Evolutionary conservation across 2,113 vertebrate genomes (phyloP).

Genomic region (Alethe castanea): DNA sequence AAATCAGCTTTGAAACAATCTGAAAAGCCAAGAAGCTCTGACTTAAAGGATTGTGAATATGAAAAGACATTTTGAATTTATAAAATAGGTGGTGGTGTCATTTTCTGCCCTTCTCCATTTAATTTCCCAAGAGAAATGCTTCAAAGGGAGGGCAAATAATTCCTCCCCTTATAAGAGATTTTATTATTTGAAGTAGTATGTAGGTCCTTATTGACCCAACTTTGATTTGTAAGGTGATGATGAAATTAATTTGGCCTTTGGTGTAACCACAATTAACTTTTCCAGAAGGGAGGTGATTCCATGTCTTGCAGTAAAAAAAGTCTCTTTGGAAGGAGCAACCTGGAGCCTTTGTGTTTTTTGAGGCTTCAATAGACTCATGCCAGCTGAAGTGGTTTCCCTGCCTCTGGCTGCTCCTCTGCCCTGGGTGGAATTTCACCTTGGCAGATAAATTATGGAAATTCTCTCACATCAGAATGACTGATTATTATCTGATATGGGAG

Average conservation of each 20-base stretch:
- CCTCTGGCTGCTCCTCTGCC: not conserved
- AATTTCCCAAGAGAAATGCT: conserved; percentile 55
- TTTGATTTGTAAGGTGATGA: conserved; percentile 64
- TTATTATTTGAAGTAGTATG: conserved; percentile 31
- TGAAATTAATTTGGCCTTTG: conserved; percentile 67
- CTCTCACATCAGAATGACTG: not conserved
- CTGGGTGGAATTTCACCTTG: not conserved
- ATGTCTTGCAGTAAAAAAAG: not conserved
- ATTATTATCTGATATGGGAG: not conserved
- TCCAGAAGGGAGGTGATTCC: conserved; percentile 12
- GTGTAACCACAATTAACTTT: conserved; percentile 65
- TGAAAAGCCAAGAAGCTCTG: not conserved
- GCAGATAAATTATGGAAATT: conserved; percentile 31
- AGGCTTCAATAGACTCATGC: not conserved
- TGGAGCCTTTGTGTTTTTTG: not conserved
- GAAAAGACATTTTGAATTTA: not conserved
- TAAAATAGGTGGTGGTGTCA: conserved; percentile 1
- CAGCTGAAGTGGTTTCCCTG: not conserved
- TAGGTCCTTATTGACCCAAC: conserved; percentile 50
- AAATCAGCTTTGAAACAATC: not conserved
- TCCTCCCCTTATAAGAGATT: not conserved
- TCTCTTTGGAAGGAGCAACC: not conserved
- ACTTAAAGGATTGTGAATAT: not conserved
- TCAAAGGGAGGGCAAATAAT: conserved; percentile 43
- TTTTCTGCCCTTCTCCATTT: conserved; percentile 44